Base-by-base conservation (phyloP, 2,888 invertebrate genomes). In the Drosophila borborema region DNA sequence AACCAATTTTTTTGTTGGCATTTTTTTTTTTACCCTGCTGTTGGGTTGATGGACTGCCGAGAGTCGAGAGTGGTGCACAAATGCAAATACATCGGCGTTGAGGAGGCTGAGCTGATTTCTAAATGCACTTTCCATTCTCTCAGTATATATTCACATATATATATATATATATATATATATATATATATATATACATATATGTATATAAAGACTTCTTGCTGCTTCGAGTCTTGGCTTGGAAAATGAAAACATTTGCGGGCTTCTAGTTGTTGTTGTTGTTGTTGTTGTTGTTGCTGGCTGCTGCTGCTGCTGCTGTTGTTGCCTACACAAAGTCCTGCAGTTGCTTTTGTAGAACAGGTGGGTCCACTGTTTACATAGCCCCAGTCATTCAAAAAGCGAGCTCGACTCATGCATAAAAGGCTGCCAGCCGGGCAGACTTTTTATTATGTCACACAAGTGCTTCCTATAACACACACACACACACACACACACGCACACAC, bases 371-470 rank as follows among this genome's bases (percentile, higher is more conserved):
- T 72, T 72, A 59, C 74, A 62, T 54, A 74, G 74, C 48, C 63
- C 48, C 40, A 61, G 38, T 41, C 66, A 31, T 31, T 48, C 64
- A 20, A 34, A 28, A 28, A 38, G 58, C 58, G n/a, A 58, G 40
- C 31, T 28, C 28, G 51, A 51, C 34, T 36, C 51, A 56, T 59
- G 61, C 58, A 70, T 70, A 64, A 76, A 76, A 45, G 72, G 16
- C 65, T 64, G 31, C 64, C 55, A 66, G 76, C 58, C 69, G 56
- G 76, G 51, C 68, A 55, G 79, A 64, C 77, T 81, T 83, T 87
- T 84, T 88, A 88, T 86, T 86, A 88, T 86, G 86, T 88, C 80
- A 82, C 80, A 88, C 86, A 86, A 86, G 86, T 88, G 86, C 89
- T 88, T 86, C 84, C 88, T 88, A 81, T 80, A 81, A 80, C 84